These are phyloP conservation scores for Sternotherus odoratus DNA, from an alignment of 2,797 vertebrate genomes.

Conservation along the genomic window DNA sequence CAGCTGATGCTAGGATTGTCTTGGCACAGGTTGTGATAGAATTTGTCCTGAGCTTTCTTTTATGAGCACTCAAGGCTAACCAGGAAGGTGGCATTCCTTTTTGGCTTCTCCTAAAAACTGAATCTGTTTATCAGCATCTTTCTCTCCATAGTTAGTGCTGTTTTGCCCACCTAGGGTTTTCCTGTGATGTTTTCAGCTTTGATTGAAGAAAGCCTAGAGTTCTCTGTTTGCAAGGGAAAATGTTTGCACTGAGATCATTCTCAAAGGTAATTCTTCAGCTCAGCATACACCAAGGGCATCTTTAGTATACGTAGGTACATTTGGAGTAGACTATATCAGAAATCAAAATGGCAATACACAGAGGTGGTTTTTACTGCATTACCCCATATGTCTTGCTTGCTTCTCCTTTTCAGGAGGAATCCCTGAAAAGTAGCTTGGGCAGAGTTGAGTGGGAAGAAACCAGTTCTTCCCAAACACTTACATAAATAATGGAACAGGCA, in stretches of 20 bases:
- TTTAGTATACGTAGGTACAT: neutral
- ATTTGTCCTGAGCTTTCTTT: neutral
- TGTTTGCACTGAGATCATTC: neutral
- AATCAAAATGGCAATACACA: neutral
- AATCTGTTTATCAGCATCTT: neutral
- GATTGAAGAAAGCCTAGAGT: neutral
- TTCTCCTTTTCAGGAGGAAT: neutral
- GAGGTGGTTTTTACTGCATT: neutral
- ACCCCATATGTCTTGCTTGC: neutral
- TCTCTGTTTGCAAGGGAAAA: neutral
- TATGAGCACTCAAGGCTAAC: neutral
- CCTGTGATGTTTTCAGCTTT: neutral
- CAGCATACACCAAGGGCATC: accelerated
- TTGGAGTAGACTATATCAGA: neutral
- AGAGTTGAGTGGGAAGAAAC: neutral
- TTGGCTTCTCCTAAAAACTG: neutral
- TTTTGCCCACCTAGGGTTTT: neutral
- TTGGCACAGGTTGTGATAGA: neutral
- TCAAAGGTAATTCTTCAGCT: neutral
- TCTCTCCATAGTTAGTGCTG: neutral
- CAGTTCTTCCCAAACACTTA: neutral
- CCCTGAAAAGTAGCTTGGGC: neutral
- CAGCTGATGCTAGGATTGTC: neutral
- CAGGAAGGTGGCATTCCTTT: neutral
- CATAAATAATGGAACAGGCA: neutral